Percentiles rank a stretch among this genome's conserved stretches.
phyloP scores from a whole-genome alignment of 1,140 invertebrate genomes.

The Oedothorax gibbosus region DNA sequence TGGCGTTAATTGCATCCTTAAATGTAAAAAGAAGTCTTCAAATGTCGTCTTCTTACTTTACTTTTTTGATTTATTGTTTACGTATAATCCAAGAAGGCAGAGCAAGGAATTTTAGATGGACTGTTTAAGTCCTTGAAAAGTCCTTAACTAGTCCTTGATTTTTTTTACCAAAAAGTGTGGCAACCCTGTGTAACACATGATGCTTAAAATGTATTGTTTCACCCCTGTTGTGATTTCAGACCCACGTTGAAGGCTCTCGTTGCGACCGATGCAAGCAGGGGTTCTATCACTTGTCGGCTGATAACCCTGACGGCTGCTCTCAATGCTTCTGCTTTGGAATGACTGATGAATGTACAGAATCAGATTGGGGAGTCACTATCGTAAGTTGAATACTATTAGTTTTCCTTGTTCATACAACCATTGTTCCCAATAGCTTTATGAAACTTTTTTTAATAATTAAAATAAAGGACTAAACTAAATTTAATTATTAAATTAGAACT shows the following conservation, averaged over 20 bases:
- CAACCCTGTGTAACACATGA: too few relatives aligned
- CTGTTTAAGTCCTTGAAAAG: too few relatives aligned
- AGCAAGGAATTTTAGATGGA: too few relatives aligned
- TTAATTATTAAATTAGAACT: too few relatives aligned
- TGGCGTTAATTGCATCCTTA: too few relatives aligned
- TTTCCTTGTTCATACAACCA: not conserved
- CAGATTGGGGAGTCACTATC: conserved; percentile 66
- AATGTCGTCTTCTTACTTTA: too few relatives aligned
- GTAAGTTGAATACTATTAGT: conserved; percentile 40
- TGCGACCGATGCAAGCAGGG: conserved; percentile 87
- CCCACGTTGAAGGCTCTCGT: conserved; percentile 81
- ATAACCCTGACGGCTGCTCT: conserved; percentile 86
- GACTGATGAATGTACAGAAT: conserved; percentile 77
- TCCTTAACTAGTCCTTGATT: too few relatives aligned
- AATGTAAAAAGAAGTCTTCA: too few relatives aligned
- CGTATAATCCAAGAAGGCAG: too few relatives aligned
- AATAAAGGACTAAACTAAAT: too few relatives aligned
- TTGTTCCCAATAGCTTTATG: not conserved
- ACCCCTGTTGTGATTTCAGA: conserved; percentile 60
- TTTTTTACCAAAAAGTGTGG: too few relatives aligned
- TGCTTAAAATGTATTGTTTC: not conserved
- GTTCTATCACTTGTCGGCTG: conserved; percentile 79
- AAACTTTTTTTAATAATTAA: not conserved
- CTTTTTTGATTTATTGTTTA: too few relatives aligned
- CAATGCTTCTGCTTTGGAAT: conserved; percentile 94